Evolutionary conservation across 1,140 invertebrate genomes (phyloP).

Genomic region (Tetraneura akinire): DNA sequence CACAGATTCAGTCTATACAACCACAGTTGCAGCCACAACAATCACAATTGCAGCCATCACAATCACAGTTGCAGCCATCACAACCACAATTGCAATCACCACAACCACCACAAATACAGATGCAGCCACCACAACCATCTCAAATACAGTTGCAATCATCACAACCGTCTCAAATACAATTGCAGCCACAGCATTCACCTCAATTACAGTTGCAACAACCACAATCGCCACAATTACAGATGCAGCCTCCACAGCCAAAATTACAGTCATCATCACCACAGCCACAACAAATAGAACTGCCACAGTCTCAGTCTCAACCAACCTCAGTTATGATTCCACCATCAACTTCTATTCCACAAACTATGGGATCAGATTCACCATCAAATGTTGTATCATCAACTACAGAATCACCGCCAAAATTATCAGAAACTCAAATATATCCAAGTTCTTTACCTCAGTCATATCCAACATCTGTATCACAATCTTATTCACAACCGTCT

Average conservation of each 20-base stretch:
- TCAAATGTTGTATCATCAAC: conserved; percentile 48
- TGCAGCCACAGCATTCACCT: not conserved
- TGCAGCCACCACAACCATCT: conserved; percentile 54
- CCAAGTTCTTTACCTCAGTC: conserved; percentile 22
- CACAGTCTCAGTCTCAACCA: too few relatives aligned
- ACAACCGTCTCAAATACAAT: conserved; percentile 10
- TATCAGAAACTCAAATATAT: not conserved
- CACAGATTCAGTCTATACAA: not conserved
- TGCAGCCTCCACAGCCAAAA: not conserved
- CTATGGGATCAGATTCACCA: conserved; percentile 16
- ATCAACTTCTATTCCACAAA: conserved; percentile 3
- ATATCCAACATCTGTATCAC: conserved; percentile 23
- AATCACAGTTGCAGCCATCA: conserved; percentile 54
- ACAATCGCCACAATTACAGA: not conserved
- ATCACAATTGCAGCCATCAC: conserved; percentile 50
- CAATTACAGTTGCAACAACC: conserved; percentile 20
- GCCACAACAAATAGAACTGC: not conserved
- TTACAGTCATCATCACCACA: too few relatives aligned
- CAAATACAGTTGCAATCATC: conserved; percentile 16
- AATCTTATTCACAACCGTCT: conserved; percentile 10
- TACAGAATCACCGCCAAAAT: conserved; percentile 47
- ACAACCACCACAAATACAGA: conserved; percentile 53
- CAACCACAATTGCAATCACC: conserved; percentile 55
- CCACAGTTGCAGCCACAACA: conserved; percentile 42
- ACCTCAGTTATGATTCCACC: not conserved